phyloP scores from a whole-genome alignment of 2,888 invertebrate species.

The Drosophila multiciliata region DNA sequence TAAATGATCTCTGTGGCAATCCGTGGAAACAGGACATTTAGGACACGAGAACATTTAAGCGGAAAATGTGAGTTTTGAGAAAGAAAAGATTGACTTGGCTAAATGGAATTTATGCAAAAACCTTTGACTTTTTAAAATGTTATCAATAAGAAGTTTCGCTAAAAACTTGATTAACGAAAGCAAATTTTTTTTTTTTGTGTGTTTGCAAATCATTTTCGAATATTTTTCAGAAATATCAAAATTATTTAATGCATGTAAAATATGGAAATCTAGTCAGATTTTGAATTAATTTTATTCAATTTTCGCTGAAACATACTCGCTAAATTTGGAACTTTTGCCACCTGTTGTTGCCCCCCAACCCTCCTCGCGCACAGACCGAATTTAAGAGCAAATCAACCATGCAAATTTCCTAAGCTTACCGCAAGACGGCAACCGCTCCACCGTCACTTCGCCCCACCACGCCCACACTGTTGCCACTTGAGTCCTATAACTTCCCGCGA shows the following conservation, averaged over 20 bases:
- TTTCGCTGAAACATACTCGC: background rate
- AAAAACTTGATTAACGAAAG: background rate
- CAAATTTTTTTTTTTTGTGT: background rate
- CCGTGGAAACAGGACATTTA: background rate
- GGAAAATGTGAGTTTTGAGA: background rate
- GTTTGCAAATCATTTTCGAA: background rate
- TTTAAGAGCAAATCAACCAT: constrained; percentile 71
- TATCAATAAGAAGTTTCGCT: background rate
- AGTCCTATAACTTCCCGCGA: constrained; percentile 30
- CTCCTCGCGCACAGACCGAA: constrained; percentile 3
- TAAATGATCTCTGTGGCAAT: background rate
- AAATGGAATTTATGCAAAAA: background rate
- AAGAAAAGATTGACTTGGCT: background rate
- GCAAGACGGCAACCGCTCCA: constrained; percentile 38
- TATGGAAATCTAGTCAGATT: background rate
- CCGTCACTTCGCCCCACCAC: background rate
- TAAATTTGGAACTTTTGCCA: background rate
- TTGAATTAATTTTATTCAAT: background rate
- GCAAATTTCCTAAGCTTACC: constrained; percentile 75
- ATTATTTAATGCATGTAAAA: no score
- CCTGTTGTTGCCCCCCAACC: background rate
- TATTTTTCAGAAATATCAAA: background rate
- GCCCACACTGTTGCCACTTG: constrained; percentile 2
- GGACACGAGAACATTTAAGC: no score
- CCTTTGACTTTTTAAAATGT: background rate